Evolutionary conservation across 2,888 invertebrate species (phyloP), one percentile per base, ranked within the genome.

Genomic region (Callyntrura guangdongensis): DNA sequence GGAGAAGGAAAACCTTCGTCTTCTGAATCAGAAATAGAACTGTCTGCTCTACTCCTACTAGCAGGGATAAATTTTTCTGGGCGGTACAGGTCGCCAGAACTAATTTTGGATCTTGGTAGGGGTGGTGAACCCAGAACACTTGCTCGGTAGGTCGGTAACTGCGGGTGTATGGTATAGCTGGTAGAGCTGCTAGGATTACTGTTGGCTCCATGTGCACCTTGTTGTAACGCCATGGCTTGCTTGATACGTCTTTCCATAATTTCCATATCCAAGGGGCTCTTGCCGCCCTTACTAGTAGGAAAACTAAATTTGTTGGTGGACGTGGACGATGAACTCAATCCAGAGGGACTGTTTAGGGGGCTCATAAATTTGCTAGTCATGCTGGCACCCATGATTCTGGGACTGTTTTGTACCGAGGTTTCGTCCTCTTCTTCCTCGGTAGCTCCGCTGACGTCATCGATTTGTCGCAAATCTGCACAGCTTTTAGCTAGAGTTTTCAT

Each of bases 401-500:
- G 56, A 77, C 72, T 72, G 49, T 61, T 53, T 61, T 86, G 59
- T 25, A 67, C 14, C 45, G 87, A 69, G 11, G 20, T 25, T 36
- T 25, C 79, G 5, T 67, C 81, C 27, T 79, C 87, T 8, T 86
- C 86, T 9, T 89, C 90, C 72, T 82, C 79, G 9, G 72, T 59
- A 2, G 79, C 6, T 5, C 56, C 90, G 11, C 67, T 85, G 3
- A 79, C 49, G 45, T 90, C 86, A 45, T 89, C 90, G 25, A 88
- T 77, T 56, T 90, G 77, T 64, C 93, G 59, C 79, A 93, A 89
- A 83, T 93, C 93, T 8, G 93, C 93, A 91, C 93, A 93, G 5
- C 92, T 92, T 56, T 92, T 93, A 20, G 92, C 91, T 17, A 92
- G 67, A 22, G 91, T 89, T 89, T 92, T 93, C 91, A 92, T 91